Evolutionary conservation across 92 coral and sea anemone species (phyloP), one percentile per base, ranked within the genome.

Genomic region (Chrysogorgia sp.): DNA sequence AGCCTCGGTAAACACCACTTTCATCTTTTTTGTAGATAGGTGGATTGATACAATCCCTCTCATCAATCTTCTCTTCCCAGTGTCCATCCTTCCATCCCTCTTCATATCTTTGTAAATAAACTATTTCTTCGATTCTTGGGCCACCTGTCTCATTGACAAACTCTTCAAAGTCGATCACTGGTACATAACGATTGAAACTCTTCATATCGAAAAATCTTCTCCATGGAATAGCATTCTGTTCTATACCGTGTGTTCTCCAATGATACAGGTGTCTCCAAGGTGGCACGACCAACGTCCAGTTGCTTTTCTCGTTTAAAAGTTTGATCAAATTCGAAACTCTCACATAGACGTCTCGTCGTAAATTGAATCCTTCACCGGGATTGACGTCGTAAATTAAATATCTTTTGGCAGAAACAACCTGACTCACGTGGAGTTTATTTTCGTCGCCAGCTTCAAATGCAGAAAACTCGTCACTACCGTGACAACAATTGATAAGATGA

Each of bases 41-140:
- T 3, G 81, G 81, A 26, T 92, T 89, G 3, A 92, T 81, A 58
- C 99, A 96, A 19, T 90, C 92, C 40, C 99, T 81, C 43, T 92
- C 99, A 77, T 96, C 97, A 13, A 92, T 82, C 63, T 96, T 96
- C 62, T 96, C 99, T 66, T 96, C 99, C 97, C 97, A 96, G 0
- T 92, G 77, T 4, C 99, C 99, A 63, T 92, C 92, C 66, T 57
- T 88, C 99, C 99, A 96, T 8, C 99, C 99, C 56, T 96, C 99
- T 48, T 88, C 80, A 70, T 96, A 96, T 29, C 97, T 77, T 61
- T 96, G 99, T 72, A 96, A 81, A 79, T 96, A 91, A 7, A 92
- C 83, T 24, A 90, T 87, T 76, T 91, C 97, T 20, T 96, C 99
- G 28, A 96, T 89, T 25, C 85, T 87, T 35, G 92, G 72, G 35